Conservation (phyloP, 2,113 vertebrate species). For the Cardinalis cardinalis region DNA sequence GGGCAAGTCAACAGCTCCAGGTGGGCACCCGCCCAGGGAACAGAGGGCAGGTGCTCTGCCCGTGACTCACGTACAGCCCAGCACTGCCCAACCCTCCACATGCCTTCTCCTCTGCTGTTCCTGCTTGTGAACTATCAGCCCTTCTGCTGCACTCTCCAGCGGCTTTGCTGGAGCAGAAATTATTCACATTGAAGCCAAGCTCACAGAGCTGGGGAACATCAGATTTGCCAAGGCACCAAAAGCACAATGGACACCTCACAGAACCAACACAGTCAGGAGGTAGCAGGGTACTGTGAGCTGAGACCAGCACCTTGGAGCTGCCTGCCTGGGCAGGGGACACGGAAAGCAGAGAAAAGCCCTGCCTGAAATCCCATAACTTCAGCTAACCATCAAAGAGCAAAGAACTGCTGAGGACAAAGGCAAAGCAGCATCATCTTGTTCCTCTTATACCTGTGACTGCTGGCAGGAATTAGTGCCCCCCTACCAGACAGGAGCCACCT, state of each 20-base stretch:
- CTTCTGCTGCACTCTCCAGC: fast-evolving
- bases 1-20: not conserved
- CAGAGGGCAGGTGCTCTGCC: not conserved
- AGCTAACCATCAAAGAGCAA: not conserved
- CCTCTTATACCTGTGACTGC: not conserved
- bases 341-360: not conserved
- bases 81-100: not conserved
- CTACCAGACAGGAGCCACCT: not conserved
- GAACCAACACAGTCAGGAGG: not conserved
- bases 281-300: fast-evolving
- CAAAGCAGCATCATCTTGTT: not conserved
- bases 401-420: not conserved
- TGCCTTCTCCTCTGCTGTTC: not conserved
- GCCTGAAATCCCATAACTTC: not conserved
- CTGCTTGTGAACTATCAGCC: not conserved
- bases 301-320: fast-evolving
- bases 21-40: fast-evolving
- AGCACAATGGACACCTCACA: fast-evolving
- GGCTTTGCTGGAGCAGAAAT: not conserved
- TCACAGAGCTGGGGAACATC: not conserved
- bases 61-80: not conserved
- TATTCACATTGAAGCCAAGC: not conserved
- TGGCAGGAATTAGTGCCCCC: fast-evolving
- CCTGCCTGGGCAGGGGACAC: not conserved
- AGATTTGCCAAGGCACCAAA: not conserved